Evolutionary conservation across 2,888 invertebrate species (phyloP).

Genomic region (Scaptomyza reducta): DNA sequence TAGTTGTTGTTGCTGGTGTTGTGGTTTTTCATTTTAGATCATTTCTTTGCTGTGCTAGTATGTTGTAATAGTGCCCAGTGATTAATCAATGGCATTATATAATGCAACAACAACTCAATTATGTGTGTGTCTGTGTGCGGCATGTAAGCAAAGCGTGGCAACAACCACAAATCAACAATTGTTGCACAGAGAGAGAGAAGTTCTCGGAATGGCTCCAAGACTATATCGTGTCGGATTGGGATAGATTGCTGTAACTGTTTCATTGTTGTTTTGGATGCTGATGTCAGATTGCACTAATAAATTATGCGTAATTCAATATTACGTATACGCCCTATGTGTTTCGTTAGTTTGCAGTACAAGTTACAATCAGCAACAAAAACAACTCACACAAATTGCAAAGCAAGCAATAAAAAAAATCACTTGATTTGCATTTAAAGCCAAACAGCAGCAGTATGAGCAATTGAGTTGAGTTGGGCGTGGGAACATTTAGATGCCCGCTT

Average conservation of each 20-base stretch:
- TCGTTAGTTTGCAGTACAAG: background rate
- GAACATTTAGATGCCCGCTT: constrained; percentile 38
- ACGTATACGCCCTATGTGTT: constrained; percentile 41
- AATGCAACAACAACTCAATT: constrained; percentile 26
- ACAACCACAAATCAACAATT: background rate
- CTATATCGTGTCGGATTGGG: background rate
- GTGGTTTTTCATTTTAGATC: constrained; percentile 53
- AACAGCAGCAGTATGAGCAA: constrained; percentile 6
- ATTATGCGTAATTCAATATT: constrained; percentile 14
- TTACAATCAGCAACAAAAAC: constrained; percentile 30
- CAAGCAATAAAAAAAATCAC: constrained; percentile 61
- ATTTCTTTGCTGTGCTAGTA: constrained; percentile 39
- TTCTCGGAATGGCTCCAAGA: constrained; percentile 20
- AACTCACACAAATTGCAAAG: constrained; percentile 25
- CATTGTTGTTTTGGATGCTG: background rate
- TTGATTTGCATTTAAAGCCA: constrained; percentile 61
- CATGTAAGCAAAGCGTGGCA: no score
- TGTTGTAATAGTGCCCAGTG: constrained; percentile 48
- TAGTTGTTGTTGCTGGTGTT: constrained; percentile 12
- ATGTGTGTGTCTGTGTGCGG: background rate
- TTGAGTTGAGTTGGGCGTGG: constrained; percentile 45
- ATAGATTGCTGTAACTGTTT: background rate
- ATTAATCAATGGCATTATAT: constrained; percentile 45
- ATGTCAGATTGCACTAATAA: constrained; percentile 15
- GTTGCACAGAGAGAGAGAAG: constrained; percentile 6